Conservation (phyloP, 2,888 invertebrate species). For the Ennomos quercinarius region DNA sequence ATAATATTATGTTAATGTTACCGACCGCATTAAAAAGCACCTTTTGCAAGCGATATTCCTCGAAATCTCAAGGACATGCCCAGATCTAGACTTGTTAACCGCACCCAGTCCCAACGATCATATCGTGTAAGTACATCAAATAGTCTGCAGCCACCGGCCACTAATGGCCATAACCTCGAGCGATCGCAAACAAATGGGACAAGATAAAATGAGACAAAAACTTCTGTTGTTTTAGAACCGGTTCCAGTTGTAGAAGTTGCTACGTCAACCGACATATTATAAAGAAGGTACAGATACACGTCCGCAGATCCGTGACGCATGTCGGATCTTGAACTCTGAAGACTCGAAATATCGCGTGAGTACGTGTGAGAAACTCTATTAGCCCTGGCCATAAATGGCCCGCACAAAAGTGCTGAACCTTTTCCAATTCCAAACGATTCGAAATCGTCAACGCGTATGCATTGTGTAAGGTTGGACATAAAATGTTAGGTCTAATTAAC, state of each 20-base stretch:
- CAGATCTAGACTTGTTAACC: slow-evolving; percentile 41
- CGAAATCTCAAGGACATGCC: slow-evolving; percentile 45
- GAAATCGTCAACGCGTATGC: slow-evolving; percentile 2
- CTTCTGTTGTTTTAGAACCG: slow-evolving; percentile 58
- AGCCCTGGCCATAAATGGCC: not conserved
- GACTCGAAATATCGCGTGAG: slow-evolving; percentile 34
- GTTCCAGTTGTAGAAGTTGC: slow-evolving; percentile 53
- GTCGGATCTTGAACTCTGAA: slow-evolving; percentile 45
- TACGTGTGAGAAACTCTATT: slow-evolving; percentile 17
- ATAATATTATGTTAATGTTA: slow-evolving; percentile 26
- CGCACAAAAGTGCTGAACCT: not conserved
- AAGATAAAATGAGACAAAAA: slow-evolving; percentile 69
- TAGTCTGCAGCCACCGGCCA: slow-evolving; percentile 41
- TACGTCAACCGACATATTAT: slow-evolving; percentile 54
- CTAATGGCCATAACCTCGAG: slow-evolving; percentile 59
- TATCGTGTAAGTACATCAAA: slow-evolving; percentile 52
- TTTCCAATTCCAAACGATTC: not conserved
- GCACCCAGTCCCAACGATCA: slow-evolving; percentile 52
- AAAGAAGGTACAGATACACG: slow-evolving; percentile 52
- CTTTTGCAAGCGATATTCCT: slow-evolving; percentile 39
- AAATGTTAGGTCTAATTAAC: slow-evolving; percentile 20
- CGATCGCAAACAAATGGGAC: slow-evolving; percentile 67
- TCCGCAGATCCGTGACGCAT: slow-evolving; percentile 70
- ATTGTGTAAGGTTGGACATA: slow-evolving; percentile 17
- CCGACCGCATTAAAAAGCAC: slow-evolving; percentile 25